A percentile compares a stretch with the other conserved stretches of the same genome.
Evolutionary conservation across 1,140 invertebrate species (phyloP).

Genomic region (Sweltsa coloradensis): DNA sequence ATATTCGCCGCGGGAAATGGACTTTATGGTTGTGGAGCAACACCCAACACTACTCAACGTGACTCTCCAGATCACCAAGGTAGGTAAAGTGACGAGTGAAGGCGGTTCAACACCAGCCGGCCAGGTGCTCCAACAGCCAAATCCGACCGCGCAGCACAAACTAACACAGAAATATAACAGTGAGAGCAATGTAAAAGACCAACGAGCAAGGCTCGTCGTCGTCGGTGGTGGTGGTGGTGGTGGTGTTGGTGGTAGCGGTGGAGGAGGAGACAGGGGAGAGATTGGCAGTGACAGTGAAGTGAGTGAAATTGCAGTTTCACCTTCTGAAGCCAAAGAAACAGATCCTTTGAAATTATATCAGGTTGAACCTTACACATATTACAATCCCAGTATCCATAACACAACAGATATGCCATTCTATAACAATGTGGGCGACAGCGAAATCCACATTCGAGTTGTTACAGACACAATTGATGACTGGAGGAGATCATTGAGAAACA

Average conservation of each 20-base stretch:
- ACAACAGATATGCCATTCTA: neutral
- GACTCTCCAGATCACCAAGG: constrained; percentile 66
- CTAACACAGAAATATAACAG: no score
- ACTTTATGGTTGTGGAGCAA: constrained; percentile 74
- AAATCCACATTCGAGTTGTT: neutral
- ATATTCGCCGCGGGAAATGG: constrained; percentile 64
- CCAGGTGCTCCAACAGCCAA: no score
- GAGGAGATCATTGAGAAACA: neutral
- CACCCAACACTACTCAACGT: constrained; percentile 76
- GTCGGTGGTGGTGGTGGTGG: neutral
- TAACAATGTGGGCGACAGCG: neutral
- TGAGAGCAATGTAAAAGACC: no score
- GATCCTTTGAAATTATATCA: neutral
- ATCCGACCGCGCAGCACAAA: no score
- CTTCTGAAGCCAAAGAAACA: neutral
- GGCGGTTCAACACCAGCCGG: no score
- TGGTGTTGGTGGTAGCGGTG: constrained; percentile 9
- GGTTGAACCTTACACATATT: constrained; percentile 7
- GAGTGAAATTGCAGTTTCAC: neutral
- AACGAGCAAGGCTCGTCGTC: neutral
- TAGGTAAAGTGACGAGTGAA: no score
- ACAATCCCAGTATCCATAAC: constrained; percentile 2
- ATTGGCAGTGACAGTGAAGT: constrained; percentile 8
- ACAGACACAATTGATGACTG: neutral
- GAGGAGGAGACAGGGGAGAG: neutral